These are phyloP conservation scores for Mesopsocus fuscifrons DNA, from an alignment of 2,888 invertebrate genomes.

Conservation along the genomic window DNA sequence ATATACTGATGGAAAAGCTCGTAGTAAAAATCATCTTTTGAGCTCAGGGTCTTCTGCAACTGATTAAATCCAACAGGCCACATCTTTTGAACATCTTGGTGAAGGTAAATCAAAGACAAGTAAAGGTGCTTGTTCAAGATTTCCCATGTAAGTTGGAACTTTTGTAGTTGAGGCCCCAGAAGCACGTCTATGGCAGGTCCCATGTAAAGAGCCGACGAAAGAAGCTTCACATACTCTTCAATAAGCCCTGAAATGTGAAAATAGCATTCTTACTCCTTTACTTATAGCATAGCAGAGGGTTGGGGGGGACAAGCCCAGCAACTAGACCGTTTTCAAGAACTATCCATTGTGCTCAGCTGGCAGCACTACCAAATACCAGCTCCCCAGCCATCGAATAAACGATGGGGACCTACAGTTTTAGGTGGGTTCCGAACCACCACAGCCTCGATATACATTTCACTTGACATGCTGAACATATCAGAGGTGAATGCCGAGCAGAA, in stretches of 20 bases:
- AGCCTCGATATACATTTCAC: too few species aligned
- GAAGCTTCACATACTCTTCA: slow-evolving; percentile 40
- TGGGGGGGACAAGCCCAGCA: not conserved
- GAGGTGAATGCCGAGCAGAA: too few species aligned
- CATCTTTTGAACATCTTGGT: slow-evolving; percentile 34
- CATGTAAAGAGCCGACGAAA: slow-evolving; percentile 36
- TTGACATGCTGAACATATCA: too few species aligned
- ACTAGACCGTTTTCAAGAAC: slow-evolving; percentile 5
- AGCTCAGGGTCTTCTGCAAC: not conserved
- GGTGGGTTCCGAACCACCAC: too few species aligned
- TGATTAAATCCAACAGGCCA: slow-evolving; percentile 32
- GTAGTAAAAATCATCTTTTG: slow-evolving; percentile 24
- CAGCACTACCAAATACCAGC: too few species aligned
- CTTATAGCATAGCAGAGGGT: not conserved
- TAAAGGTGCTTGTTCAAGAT: slow-evolving; percentile 46
- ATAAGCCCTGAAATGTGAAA: slow-evolving; percentile 29
- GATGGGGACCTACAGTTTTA: too few species aligned
- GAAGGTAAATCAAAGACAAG: slow-evolving; percentile 32
- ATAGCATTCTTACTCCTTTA: slow-evolving; percentile 5
- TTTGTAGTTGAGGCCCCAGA: slow-evolving; percentile 36
- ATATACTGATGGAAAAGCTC: slow-evolving; percentile 31
- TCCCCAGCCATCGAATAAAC: not conserved
- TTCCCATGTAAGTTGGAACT: slow-evolving; percentile 44
- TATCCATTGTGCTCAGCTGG: too few species aligned
- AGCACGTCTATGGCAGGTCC: slow-evolving; percentile 36